Evolutionary conservation across 2,888 invertebrate genomes (phyloP), one percentile per base, ranked within the genome.

Genomic region (Bugula neritina): DNA sequence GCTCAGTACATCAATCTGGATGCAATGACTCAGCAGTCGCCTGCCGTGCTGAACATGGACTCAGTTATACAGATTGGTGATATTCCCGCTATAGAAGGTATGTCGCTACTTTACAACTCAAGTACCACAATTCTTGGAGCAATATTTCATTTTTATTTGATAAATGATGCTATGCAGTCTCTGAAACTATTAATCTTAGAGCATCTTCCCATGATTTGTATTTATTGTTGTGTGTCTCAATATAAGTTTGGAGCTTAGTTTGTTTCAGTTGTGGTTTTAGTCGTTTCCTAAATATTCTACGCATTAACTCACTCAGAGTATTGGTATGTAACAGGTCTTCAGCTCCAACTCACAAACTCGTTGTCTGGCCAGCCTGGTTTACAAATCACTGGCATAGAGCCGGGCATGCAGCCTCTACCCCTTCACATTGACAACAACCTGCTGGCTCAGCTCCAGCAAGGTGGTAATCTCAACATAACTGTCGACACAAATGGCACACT

Each of bases 391-490:
- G 83, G 84, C 0, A 76, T 86, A 0, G 85, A 86, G 74, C 79
- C 86, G 27, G 77, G 74, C 58, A 71, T 82, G 71, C 87, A 87
- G 76, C 78, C 84, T 1, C 52, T 74, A 13, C 63, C 63, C 13
- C 75, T 85, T 1, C 85, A 86, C 74, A 84, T 87, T 5, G 86
- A 87, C 73, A 86, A 87, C 10, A 80, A 82, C 54, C 77, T 87
- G 10, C 76, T 86, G 35, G 86, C 85, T 75, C 86, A 85, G 76
- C 76, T 85, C 71, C 84, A 84, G 74, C 79, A 80, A 72, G 80
- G 81, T 58, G 82, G 83, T 29, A 83, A 82, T 76, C 74, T 83
- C 25, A 83, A 81, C 74, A 80, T 84, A 43, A 81, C 83, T 57
- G 77, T 84, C 57, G 82, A 80, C 74, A 80, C 81, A 1, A 79